These are phyloP conservation scores for Sycophaga agraensis DNA, from an alignment of 1,140 invertebrate species.

Conservation along the genomic window DNA sequence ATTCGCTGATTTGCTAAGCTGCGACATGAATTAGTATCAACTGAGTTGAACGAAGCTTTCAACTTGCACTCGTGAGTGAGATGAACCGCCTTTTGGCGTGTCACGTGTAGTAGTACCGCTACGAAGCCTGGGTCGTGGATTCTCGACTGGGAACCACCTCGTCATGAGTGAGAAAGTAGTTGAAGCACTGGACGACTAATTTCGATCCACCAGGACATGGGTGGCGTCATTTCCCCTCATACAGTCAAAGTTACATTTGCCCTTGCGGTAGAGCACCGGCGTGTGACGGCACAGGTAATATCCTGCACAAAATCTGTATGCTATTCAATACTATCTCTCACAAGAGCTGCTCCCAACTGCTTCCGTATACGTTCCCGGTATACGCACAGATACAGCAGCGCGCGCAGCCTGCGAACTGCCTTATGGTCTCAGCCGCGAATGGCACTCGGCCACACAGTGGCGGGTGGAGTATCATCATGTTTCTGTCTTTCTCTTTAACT, in stretches of 20 bases:
- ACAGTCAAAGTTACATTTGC: background rate
- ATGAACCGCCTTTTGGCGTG: too few species aligned
- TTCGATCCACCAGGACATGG: background rate
- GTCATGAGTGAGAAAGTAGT: background rate
- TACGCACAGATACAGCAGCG: background rate
- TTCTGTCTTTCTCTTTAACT: too few species aligned
- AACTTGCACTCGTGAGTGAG: too few species aligned
- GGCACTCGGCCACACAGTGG: background rate
- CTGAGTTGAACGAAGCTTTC: too few species aligned
- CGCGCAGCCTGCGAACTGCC: background rate
- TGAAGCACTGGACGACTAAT: background rate
- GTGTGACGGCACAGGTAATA: too few species aligned
- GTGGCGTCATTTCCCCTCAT: background rate
- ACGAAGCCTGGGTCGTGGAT: background rate
- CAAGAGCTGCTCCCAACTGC: background rate
- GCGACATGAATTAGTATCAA: too few species aligned
- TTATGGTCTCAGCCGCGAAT: background rate
- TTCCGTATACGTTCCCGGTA: background rate
- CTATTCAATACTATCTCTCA: too few species aligned
- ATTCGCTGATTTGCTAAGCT: too few species aligned
- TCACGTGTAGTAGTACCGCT: too few species aligned
- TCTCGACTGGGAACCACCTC: background rate
- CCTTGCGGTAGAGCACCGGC: too few species aligned
- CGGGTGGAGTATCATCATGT: too few species aligned
- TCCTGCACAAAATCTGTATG: too few species aligned